Conservation (phyloP, 2,113 vertebrate species). For the Lasiurus cinereus region DNA sequence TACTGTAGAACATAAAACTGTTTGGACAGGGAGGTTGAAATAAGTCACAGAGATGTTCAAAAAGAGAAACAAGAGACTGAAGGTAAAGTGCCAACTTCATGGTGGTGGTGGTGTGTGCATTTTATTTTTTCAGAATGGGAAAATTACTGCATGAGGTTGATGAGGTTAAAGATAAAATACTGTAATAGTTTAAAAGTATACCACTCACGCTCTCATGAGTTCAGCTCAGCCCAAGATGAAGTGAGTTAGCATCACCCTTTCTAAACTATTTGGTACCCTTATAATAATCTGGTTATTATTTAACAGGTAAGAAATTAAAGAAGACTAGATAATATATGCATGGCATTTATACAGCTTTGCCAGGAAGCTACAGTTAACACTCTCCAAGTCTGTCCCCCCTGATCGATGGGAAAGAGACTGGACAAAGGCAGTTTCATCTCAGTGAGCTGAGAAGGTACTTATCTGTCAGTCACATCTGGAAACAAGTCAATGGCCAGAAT, state of each 20-base stretch:
- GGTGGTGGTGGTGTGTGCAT: background rate
- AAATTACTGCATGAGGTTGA: background rate
- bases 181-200: background rate
- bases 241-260: background rate
- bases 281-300: too few relatives aligned
- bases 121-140: background rate
- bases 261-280: background rate
- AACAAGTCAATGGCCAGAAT: too few relatives aligned
- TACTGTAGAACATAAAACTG: background rate
- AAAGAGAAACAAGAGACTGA: background rate
- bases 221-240: background rate
- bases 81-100: background rate
- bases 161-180: background rate
- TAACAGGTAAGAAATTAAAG: too few relatives aligned
- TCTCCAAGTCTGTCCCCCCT: too few relatives aligned
- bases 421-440: too few relatives aligned
- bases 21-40: background rate
- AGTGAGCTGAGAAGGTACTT: too few relatives aligned
- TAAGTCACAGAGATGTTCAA: background rate
- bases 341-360: too few relatives aligned
- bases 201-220: background rate
- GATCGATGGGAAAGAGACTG: too few relatives aligned
- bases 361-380: too few relatives aligned
- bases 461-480: too few relatives aligned
- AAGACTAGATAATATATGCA: too few relatives aligned